Evolutionary conservation across 2,113 vertebrate genomes (phyloP).

Genomic region (Oreochromis spilurus): DNA sequence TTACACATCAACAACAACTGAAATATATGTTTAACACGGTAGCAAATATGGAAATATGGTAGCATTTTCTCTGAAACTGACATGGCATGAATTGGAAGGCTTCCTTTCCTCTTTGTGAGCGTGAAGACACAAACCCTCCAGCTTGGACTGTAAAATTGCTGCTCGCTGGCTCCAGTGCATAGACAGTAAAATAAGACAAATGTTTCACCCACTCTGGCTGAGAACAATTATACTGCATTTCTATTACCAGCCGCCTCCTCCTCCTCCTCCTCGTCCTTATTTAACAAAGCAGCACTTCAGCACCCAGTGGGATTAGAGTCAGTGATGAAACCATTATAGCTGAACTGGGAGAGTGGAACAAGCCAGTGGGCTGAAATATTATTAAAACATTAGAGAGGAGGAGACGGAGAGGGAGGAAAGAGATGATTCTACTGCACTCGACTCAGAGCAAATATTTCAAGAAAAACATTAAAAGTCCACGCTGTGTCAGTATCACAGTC

Average conservation of each 20-base stretch:
- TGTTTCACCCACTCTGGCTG: constrained; percentile 52
- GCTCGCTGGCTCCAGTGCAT: constrained; percentile 3
- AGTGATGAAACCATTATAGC: constrained; percentile 60
- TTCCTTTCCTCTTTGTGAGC: neutral
- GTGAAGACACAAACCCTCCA: constrained; percentile 16
- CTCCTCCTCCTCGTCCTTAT: constrained; percentile 38
- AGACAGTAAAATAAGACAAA: constrained; percentile 54
- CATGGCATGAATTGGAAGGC: neutral
- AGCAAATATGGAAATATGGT: neutral
- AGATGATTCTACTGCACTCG: constrained; percentile 1
- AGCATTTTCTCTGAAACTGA: neutral
- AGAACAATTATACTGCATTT: constrained; percentile 61
- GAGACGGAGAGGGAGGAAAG: constrained; percentile 4
- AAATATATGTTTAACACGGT: neutral
- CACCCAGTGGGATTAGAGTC: constrained; percentile 56
- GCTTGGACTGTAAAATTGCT: constrained; percentile 19
- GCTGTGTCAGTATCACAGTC: neutral
- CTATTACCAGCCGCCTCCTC: constrained; percentile 57
- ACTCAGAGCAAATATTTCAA: constrained; percentile 16
- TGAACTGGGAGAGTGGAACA: constrained; percentile 56
- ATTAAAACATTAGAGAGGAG: constrained; percentile 46
- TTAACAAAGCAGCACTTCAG: constrained; percentile 65
- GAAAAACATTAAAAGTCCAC: neutral
- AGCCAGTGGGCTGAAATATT: constrained; percentile 50
- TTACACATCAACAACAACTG: neutral